Base-by-base conservation (phyloP, 2,797 vertebrate genomes). In the Dallia pectoralis region DNA sequence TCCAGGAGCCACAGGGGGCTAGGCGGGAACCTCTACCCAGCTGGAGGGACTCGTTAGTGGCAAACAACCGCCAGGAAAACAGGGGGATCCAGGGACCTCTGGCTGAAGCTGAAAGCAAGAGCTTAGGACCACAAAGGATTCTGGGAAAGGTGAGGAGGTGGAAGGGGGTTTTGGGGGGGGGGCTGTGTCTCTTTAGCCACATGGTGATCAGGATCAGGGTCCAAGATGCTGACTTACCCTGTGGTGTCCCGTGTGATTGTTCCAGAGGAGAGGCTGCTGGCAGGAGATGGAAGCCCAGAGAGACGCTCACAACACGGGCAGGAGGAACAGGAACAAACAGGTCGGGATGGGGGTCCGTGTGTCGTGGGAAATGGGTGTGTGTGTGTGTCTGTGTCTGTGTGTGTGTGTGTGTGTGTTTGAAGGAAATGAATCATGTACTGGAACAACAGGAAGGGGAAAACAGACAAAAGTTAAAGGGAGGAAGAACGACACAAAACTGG, bases 211-310 rank as follows among this genome's bases (percentile, higher is more conserved):
- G 19, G 51, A 53, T 61, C 47, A n/a, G 25, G 47, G 30, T 53
- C n/a, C 19, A 15, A 48, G 12, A 59, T 40, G 44, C 62, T 68
- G 40, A 47, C 19, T 0, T 27, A 36, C 33, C 33, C 33, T 36
- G 33, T 36, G 33, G 7, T 36, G 4, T 47, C 67, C 29, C 48
- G 32, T 71, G 6, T 72, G 12, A 0, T 33, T 73, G 36, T 11
- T 27, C 0, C 87, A 94, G 94, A 88, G 91, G 75, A 94, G 92
- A 85, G 93, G 92, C 0, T 91, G 92, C 56, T 86, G 92, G 3
- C 80, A 93, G 32, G 90, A 92, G 0, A 84, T 92, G 25, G 78
- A 91, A 16, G 84, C 92, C n/a, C 91, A 90, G 72, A 93, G 87
- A 0, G 85, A 93, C 79, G 93, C 92, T 76, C 84, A 91, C 70